Evolutionary conservation across 1,140 invertebrate genomes (phyloP), one percentile per base, ranked within the genome.

Genomic region (Drosophila yakuba): DNA sequence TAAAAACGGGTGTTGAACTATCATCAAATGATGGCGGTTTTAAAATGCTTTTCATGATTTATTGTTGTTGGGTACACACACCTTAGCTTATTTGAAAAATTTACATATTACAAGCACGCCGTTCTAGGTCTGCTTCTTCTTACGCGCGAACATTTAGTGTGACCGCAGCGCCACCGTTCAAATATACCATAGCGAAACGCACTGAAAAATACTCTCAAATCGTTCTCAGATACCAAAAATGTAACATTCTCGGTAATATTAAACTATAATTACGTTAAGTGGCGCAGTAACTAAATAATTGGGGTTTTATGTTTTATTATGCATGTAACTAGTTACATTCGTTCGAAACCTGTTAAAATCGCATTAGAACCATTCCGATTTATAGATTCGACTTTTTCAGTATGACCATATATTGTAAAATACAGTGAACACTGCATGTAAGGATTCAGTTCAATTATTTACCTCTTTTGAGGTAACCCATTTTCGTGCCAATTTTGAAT

Each of bases 11-110:
- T 3, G n/a, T 52, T 10, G 20, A 43, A 11, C 39, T 35, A 38
- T 20, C 39, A 64, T 15, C 25, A 32, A 17, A 5, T 4, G 14
- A 11, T 10, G 11, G 10, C 11, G 6, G n/a, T 23, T 44, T 8
- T n/a, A 25, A 17, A 8, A 28, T 2, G 10, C 38, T 45, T 52
- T 25, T 11, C 20, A 14, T 36, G 6, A 45, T 66, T 48, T 15
- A 7, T 60, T 14, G 3, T 14, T 44, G 28, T 12, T 68, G 32
- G 15, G 5, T 28, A 55, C 38, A 78, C 52, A 64, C 54, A 83
- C 80, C 80, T 83, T 83, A 83, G 71, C 69, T 83, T 83, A 83
- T 83, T 83, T 79, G 61, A 83, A 79, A 58, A 83, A 83, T 83
- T 48, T 83, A 83, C 80, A 83, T 82, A 74, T 82, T 82, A 82